phyloP scores from a whole-genome alignment of 1,140 invertebrate species.

The Stegodyphus dumicola region DNA sequence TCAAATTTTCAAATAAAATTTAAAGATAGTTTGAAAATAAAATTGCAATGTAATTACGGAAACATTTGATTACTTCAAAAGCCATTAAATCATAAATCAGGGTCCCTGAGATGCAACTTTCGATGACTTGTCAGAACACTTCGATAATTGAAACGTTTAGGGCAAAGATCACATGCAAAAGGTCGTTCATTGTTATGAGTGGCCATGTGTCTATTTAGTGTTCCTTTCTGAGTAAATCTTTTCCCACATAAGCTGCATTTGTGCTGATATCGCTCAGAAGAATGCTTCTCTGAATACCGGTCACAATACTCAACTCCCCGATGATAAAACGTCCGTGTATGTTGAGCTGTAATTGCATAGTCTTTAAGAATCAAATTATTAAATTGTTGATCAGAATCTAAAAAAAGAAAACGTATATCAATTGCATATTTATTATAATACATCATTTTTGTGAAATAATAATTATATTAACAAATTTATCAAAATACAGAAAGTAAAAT shows the following conservation, averaged over 20 bases:
- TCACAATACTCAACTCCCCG: too few relatives aligned
- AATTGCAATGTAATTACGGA: too few relatives aligned
- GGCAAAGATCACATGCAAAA: slow-evolving; percentile 63
- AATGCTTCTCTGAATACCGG: too few relatives aligned
- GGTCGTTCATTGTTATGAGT: slow-evolving; percentile 63
- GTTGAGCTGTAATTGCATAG: too few relatives aligned
- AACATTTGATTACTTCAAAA: too few relatives aligned
- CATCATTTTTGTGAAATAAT: neutral
- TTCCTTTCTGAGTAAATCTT: slow-evolving; percentile 34
- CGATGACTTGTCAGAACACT: slow-evolving; percentile 16
- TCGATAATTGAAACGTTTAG: slow-evolving; percentile 59
- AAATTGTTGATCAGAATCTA: too few relatives aligned
- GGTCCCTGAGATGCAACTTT: neutral
- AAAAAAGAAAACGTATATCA: too few relatives aligned
- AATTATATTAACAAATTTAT: neutral
- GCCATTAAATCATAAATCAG: too few relatives aligned
- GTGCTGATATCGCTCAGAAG: neutral
- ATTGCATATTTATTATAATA: neutral
- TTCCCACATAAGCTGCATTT: slow-evolving; percentile 25
- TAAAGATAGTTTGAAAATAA: too few relatives aligned
- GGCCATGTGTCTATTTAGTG: slow-evolving; percentile 48
- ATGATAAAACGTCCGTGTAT: too few relatives aligned
- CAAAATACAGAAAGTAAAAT: neutral
- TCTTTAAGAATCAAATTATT: too few relatives aligned
- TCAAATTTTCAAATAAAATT: too few relatives aligned